Percentiles rank a stretch among this genome's conserved stretches.
Conservation (phyloP, 1,140 invertebrate genomes). For the Orchestia grillus region DNA sequence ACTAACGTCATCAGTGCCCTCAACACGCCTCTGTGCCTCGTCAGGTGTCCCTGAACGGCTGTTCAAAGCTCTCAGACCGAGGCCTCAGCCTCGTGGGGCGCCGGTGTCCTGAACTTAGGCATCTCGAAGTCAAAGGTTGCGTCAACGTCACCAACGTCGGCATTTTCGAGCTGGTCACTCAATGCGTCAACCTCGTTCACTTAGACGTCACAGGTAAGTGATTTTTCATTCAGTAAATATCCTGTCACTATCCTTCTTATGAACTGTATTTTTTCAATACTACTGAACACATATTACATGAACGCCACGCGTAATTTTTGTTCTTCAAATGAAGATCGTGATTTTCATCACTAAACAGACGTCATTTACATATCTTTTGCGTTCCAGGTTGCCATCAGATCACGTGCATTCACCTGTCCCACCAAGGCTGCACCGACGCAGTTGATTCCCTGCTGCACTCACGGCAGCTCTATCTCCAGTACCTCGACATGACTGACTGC, state of each 20-base stretch:
- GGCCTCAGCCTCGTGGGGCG: constrained; percentile 79
- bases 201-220: constrained; percentile 81
- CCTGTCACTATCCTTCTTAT: not conserved
- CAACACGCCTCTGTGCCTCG: constrained; percentile 71
- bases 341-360: not conserved
- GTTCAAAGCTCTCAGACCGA: constrained; percentile 82
- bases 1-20: not conserved
- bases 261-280: not conserved
- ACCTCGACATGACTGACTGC: constrained; percentile 81
- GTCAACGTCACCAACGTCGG: constrained; percentile 79
- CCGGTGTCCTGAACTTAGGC: constrained; percentile 81
- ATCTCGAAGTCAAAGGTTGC: constrained; percentile 81
- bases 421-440: constrained; percentile 75
- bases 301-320: not conserved
- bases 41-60: constrained; percentile 80
- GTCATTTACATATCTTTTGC: not conserved
- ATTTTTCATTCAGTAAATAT: not conserved
- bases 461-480: constrained; percentile 71
- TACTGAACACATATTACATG: not conserved
- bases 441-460: constrained; percentile 71
- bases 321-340: not conserved
- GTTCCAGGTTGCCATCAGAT: constrained; percentile 79
- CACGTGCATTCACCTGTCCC: constrained; percentile 79
- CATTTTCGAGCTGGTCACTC: constrained; percentile 77
- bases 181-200: constrained; percentile 80